Base-by-base conservation (phyloP, 2,888 invertebrate genomes). In the Pegoplata infirma region DNA sequence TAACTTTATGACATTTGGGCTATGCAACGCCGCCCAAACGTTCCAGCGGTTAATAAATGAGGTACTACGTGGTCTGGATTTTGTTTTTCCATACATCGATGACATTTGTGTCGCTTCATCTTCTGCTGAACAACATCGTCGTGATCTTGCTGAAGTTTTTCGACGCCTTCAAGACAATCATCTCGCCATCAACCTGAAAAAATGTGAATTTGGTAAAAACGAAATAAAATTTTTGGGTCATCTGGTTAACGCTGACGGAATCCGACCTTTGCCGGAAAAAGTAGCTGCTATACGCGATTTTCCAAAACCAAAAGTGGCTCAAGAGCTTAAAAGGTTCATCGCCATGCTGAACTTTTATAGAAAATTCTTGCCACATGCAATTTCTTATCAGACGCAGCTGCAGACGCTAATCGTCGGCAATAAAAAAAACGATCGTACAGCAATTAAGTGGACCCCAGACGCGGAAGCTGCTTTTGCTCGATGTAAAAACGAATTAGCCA, bases 371-470 rank as follows among this genome's bases (percentile, higher is more conserved):
- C n/a, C n/a, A n/a, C n/a, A n/a, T n/a, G n/a, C n/a, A n/a, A n/a
- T n/a, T n/a, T n/a, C n/a, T n/a, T n/a, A n/a, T n/a, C 25, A 25
- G 78, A 79, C 28, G 59, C 80, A 23, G 80, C 71, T 8, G 79
- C 81, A 68, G 12, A 80, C 58, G 3, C 53, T 40, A 5, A 21
- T 51, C 23, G 21, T 21, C n/a, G 77, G 80, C 2, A 75, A 80
- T 44, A 72, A 61, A 53, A 81, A 80, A 36, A 78, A 81, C 19
- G 77, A 80, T 23, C 14, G 8, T 21, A 68, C 73, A 3, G 17
- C 32, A 17, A 14, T 81, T 25, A 21, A 51, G 10, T 80, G 81
- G 78, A 58, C 51, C 4, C 21, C 51, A 21, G 3, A 32, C 36
- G 16, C 63, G 14, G 61, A 75, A 14, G 28, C 12, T 14, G 63